Base-by-base conservation (phyloP, 2,888 invertebrate genomes). In the Malachius bipustulatus region DNA sequence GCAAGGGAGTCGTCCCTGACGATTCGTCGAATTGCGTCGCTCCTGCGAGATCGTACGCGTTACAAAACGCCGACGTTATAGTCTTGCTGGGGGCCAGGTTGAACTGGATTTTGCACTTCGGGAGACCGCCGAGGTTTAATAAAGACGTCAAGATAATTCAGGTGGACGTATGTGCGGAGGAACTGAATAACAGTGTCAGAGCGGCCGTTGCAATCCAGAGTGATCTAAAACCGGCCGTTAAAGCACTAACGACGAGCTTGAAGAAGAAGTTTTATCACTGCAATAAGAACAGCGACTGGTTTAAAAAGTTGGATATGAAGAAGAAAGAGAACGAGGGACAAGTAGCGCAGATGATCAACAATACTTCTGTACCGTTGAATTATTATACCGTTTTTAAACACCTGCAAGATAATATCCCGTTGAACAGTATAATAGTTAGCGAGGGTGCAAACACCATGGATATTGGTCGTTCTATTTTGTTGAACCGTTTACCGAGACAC, bases 371-470 rank as follows among this genome's bases (percentile, higher is more conserved):
- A 1, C 96, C 96, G 0, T 66, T 96, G 15, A 96, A 94, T 64
- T 97, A 96, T 63, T 96, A 90, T 57, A 77, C 91, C 1, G 91
- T 89, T 3, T 89, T 93, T 59, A 78, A 83, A 59, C 75, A 83
- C 43, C 73, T 96, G 31, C 81, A 83, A 51, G 71, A 77, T 30
- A 60, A 69, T 36, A 70, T 89, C 38, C 88, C 89, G 0, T 68
- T 73, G 55, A 83, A 96, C 63, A 77, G 82, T 3, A 75, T 96
- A 10, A 88, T 97, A 40, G 85, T 94, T 15, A 94, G 91, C 55
- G 96, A 97, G 65, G 97, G 96, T 13, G 94, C 96, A 19, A 96
- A 96, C 62, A 97, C 96, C 0, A 97, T 97, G 97, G 96, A 97
- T 57, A 96, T 96, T 55, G 94, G 96, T 0, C 71, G 96, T 30